A percentile compares a stretch with the other conserved stretches of the same genome.
phyloP scores from a whole-genome alignment of 1,140 invertebrate species.

The Mya arenaria region DNA sequence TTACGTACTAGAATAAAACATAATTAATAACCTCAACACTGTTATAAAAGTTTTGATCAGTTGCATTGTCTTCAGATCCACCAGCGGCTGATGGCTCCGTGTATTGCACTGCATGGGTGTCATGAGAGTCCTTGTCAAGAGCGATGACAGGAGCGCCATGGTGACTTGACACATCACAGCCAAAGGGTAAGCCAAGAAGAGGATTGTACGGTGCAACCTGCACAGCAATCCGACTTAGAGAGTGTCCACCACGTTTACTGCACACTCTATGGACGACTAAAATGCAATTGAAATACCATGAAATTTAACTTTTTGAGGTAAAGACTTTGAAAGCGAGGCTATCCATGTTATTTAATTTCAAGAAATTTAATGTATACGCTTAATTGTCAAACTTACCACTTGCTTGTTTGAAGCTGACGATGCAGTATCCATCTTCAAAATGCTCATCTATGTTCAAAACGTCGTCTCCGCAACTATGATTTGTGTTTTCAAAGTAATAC shows the following conservation, averaged over 20 bases:
- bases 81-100: too few relatives aligned
- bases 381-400: too few relatives aligned
- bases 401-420: conserved; percentile 17
- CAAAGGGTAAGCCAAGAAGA: background rate
- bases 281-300: too few relatives aligned
- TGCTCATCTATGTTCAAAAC: background rate
- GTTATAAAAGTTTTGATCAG: too few relatives aligned
- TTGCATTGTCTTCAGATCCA: too few relatives aligned
- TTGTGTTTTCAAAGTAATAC: conserved; percentile 37
- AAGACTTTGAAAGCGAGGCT: too few relatives aligned
- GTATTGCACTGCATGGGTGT: background rate
- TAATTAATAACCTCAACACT: too few relatives aligned
- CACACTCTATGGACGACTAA: background rate
- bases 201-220: background rate
- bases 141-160: background rate
- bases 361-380: too few relatives aligned
- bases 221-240: background rate
- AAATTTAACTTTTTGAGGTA: too few relatives aligned
- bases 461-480: conserved; percentile 4
- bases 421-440: conserved; percentile 15
- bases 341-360: too few relatives aligned
- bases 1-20: too few relatives aligned
- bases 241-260: background rate
- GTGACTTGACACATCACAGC: background rate
- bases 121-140: background rate